phyloP scores from a whole-genome alignment of 1,140 invertebrate species.

The Oryctes rhinoceros region DNA sequence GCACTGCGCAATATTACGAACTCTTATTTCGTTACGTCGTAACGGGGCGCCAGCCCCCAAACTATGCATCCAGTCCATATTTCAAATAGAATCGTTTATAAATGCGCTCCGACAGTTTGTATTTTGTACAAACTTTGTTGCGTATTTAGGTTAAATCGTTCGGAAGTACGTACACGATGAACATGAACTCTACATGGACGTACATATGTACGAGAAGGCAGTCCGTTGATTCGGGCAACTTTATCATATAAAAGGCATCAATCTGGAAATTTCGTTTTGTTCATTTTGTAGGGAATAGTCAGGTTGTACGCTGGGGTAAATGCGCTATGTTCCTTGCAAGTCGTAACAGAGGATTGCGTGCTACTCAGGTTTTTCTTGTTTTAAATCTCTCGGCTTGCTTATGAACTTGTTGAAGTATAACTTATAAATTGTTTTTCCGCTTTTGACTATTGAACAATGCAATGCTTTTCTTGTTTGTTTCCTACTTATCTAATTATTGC shows the following conservation, averaged over 20 bases:
- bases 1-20: neutral
- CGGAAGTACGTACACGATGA: neutral
- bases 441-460: too few species aligned
- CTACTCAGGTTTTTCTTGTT: too few species aligned
- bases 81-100: neutral
- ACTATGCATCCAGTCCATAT: neutral
- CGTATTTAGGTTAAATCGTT: neutral
- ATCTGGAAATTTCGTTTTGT: neutral
- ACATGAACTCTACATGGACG: conserved; percentile 1
- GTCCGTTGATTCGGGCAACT: neutral
- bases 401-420: too few species aligned
- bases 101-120: neutral
- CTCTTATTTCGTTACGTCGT: neutral
- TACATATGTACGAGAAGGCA: neutral
- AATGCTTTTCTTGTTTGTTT: too few species aligned
- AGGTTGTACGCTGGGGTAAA: neutral
- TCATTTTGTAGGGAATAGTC: neutral
- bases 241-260: neutral
- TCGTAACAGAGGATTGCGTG: too few species aligned
- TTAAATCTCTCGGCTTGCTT: too few species aligned
- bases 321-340: too few species aligned
- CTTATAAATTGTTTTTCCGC: too few species aligned
- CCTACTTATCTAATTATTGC: too few species aligned
- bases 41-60: neutral
- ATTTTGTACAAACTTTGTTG: conserved; percentile 24